Evolutionary conservation across 1,140 invertebrate species (phyloP).

Genomic region (Caenorhabditis brenneri): DNA sequence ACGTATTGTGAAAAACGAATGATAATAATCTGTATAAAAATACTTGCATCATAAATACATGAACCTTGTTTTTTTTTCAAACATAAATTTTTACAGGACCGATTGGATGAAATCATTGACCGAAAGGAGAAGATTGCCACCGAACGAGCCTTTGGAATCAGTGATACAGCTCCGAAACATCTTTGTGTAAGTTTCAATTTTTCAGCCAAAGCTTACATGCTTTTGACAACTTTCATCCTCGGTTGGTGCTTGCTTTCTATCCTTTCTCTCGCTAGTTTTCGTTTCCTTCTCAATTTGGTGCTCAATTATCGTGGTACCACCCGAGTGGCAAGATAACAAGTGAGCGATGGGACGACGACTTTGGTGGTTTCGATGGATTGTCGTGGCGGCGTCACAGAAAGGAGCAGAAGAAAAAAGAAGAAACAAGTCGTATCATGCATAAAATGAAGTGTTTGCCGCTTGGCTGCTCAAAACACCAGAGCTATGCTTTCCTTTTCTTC

Average conservation of each 20-base stretch:
- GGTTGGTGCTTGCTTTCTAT: not conserved
- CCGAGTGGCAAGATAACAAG: not conserved
- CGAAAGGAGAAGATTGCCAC: slow-evolving; percentile 7
- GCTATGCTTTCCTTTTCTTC: not conserved
- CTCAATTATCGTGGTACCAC: slow-evolving; percentile 7
- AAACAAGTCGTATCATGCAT: slow-evolving; percentile 41
- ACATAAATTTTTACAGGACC: slow-evolving; percentile 1
- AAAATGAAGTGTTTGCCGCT: slow-evolving; percentile 40
- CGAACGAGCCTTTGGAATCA: slow-evolving; percentile 15
- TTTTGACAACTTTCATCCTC: not conserved
- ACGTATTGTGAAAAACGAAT: no score
- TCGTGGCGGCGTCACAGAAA: slow-evolving; percentile 16
- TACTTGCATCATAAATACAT: no score
- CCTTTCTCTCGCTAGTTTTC: not conserved
- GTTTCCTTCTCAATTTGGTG: slow-evolving; percentile 7
- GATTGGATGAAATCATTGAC: not conserved
- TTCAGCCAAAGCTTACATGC: no score
- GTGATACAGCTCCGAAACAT: not conserved
- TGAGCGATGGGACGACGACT: slow-evolving; percentile 24
- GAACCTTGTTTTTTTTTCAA: no score
- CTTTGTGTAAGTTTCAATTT: slow-evolving; percentile 26
- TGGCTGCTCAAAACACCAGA: not conserved
- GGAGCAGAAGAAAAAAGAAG: slow-evolving; percentile 25
- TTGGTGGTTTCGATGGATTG: not conserved
- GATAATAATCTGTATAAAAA: no score